Conservation (phyloP, 1,140 invertebrate genomes). For the Sinonovacula constricta region DNA sequence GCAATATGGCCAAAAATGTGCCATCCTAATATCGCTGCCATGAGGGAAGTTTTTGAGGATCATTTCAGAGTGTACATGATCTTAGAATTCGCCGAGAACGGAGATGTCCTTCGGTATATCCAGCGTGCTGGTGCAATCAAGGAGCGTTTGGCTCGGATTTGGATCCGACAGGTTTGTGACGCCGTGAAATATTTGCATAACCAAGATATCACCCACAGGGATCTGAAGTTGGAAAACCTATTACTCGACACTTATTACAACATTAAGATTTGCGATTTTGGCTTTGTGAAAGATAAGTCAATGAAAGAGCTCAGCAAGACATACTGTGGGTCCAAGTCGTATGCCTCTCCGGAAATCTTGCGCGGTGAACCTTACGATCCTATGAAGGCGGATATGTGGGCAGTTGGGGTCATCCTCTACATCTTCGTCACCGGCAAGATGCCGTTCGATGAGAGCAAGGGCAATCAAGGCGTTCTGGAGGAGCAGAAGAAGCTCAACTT, state of each 20-base stretch:
- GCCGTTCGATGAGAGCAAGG: conserved; percentile 78
- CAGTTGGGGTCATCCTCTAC: conserved; percentile 78
- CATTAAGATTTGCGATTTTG: conserved; percentile 93
- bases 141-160: conserved; percentile 69
- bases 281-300: conserved; percentile 82
- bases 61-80: conserved; percentile 73
- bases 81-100: conserved; percentile 74
- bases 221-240: conserved; percentile 94
- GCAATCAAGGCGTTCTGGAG: conserved; percentile 74
- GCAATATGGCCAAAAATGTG: conserved; percentile 92
- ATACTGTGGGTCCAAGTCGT: conserved; percentile 85
- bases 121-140: conserved; percentile 74
- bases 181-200: conserved; percentile 91
- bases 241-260: conserved; percentile 88
- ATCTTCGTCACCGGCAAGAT: conserved; percentile 78
- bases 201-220: conserved; percentile 91
- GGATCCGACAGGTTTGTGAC: conserved; percentile 71
- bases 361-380: conserved; percentile 79
- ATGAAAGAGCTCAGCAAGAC: conserved; percentile 80
- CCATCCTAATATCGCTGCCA: conserved; percentile 91
- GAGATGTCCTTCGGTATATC: conserved; percentile 75
- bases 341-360: conserved; percentile 86
- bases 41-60: conserved; percentile 75
- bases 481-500: conserved; percentile 75
- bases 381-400: conserved; percentile 78